A percentile compares a stretch with the other conserved stretches of the same genome.
Conservation (phyloP, 2,888 invertebrate genomes). For the Tipula confusa region DNA sequence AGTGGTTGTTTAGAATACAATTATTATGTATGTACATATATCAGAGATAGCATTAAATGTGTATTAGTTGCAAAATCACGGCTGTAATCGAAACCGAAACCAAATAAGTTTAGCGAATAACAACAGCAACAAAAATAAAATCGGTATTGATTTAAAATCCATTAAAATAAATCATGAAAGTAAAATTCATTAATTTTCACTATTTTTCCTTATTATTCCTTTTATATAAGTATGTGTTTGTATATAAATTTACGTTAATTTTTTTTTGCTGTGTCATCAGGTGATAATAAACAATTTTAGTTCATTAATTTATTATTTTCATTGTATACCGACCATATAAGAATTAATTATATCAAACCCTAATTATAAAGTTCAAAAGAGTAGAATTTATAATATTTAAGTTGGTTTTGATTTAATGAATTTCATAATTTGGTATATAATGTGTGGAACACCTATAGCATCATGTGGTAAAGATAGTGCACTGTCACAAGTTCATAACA, state of each 20-base stretch:
- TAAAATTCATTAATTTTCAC: conserved; percentile 20
- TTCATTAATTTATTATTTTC: not conserved
- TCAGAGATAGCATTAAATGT: not conserved
- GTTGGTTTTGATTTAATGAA: not conserved
- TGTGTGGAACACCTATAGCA: not conserved
- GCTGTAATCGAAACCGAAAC: not conserved
- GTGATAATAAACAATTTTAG: conserved; percentile 3
- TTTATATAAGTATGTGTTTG: not conserved
- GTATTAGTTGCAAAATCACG: not conserved
- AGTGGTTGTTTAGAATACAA: not conserved
- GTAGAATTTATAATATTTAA: not conserved
- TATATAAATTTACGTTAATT: not conserved
- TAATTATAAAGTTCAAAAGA: not conserved
- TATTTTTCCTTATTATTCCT: not conserved
- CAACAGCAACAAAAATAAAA: not conserved
- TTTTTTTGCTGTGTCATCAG: not conserved
- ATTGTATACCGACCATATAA: not conserved
- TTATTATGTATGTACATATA: not conserved
- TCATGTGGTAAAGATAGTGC: not conserved
- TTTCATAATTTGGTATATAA: not conserved
- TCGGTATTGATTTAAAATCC: not conserved
- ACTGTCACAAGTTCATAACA: not conserved
- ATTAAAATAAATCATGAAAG: conserved; percentile 20
- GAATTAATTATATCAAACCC: not conserved
- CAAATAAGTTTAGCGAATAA: not conserved